Evolutionary conservation across 2,888 invertebrate genomes (phyloP).

Genomic region (Mechanitis messenoides): DNA sequence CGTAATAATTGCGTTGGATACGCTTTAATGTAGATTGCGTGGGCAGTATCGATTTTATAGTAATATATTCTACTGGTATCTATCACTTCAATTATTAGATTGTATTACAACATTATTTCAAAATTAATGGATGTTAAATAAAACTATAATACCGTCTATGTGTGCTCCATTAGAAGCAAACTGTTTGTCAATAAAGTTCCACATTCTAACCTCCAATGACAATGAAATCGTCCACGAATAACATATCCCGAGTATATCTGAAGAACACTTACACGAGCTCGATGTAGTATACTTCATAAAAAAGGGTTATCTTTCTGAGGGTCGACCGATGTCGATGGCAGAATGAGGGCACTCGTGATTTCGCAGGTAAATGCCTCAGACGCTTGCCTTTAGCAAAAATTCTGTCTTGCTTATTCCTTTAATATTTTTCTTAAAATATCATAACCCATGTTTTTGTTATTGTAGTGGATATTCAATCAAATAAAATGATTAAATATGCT

Average conservation of each 20-base stretch:
- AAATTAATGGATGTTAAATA: neutral
- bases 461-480: neutral
- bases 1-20: constrained; percentile 15
- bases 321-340: constrained; percentile 29
- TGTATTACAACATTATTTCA: neutral
- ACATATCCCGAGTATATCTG: constrained; percentile 16
- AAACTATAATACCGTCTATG: neutral
- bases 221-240: constrained; percentile 23
- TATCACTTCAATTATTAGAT: neutral
- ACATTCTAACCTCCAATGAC: constrained; percentile 12
- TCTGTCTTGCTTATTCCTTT: constrained; percentile 10
- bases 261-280: constrained; percentile 18
- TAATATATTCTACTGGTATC: constrained; percentile 1
- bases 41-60: neutral
- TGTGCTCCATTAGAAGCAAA: neutral
- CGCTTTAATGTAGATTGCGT: neutral
- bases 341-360: constrained; percentile 29
- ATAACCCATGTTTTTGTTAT: neutral
- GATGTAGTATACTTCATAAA: constrained; percentile 35
- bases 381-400: constrained; percentile 23
- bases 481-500: neutral
- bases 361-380: constrained; percentile 33
- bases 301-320: constrained; percentile 36
- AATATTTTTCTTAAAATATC: constrained; percentile 11
- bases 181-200: neutral